phyloP scores from a whole-genome alignment of 2,888 invertebrate genomes.

The Zygothrica quintamaculata region DNA sequence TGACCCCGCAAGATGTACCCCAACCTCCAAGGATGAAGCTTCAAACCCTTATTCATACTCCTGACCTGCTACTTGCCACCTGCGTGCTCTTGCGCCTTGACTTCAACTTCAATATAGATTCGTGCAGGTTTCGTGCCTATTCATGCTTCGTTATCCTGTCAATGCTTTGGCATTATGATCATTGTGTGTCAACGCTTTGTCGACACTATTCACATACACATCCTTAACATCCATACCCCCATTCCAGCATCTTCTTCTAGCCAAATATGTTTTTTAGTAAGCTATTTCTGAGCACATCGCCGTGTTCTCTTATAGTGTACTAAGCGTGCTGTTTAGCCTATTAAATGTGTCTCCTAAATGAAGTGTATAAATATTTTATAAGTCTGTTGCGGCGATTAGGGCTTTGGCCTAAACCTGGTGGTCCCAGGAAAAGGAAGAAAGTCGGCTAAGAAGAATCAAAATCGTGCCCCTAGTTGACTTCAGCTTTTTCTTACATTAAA shows the following conservation, averaged over 20 bases:
- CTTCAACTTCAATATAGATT: slow-evolving; percentile 39
- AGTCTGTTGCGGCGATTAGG: slow-evolving; percentile 52
- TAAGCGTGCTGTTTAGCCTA: slow-evolving; percentile 73
- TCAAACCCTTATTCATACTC: slow-evolving; percentile 21
- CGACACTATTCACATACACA: slow-evolving; percentile 27
- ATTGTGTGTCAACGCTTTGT: slow-evolving; percentile 70
- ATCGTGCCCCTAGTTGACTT: not conserved
- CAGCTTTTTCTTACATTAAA: too few species aligned
- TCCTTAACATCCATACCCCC: slow-evolving; percentile 12
- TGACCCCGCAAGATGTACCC: slow-evolving; percentile 60
- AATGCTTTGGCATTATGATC: slow-evolving; percentile 70
- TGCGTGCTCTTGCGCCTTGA: slow-evolving; percentile 55
- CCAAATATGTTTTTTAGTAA: slow-evolving; percentile 39
- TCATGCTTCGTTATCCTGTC: slow-evolving; percentile 83
- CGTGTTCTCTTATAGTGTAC: slow-evolving; percentile 31
- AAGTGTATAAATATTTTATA: slow-evolving; percentile 71
- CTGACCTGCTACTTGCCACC: slow-evolving; percentile 54
- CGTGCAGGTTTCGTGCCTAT: slow-evolving; percentile 80
- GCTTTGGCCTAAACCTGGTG: slow-evolving; percentile 2
- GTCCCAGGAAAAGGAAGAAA: slow-evolving; percentile 6
- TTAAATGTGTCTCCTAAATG: slow-evolving; percentile 72
- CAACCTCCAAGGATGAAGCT: slow-evolving; percentile 43
- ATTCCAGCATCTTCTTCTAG: not conserved
- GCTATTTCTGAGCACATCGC: too few species aligned
- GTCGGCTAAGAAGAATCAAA: not conserved